Evolutionary conservation across 2,113 vertebrate genomes (phyloP), one percentile per base, ranked within the genome.

Genomic region (Chitala chitala): DNA sequence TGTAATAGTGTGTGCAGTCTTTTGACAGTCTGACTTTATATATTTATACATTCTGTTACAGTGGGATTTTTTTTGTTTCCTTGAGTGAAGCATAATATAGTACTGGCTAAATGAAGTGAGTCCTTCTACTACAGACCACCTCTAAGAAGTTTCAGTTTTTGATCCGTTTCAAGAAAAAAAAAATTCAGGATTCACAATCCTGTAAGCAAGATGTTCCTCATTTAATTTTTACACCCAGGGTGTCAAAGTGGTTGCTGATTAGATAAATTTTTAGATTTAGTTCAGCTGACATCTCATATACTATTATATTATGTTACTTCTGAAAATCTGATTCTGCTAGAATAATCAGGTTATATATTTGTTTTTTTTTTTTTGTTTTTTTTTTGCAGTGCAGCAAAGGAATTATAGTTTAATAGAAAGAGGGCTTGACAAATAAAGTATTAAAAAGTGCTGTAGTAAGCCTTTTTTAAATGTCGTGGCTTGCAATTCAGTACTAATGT

Each of bases 11-110:
- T 40, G 46, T 5, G 54, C 54, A n/a, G n/a, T 58, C 51, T 31
- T 61, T 44, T 5, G 24, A 42, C 54, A 15, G 24, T 48, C 24
- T 40, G 3, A 31, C 17, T 38, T 22, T 72, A 46, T 40, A 38
- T 72, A 72, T 72, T 72, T 59, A 72, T 8, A 33, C 15, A 46
- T 56, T 48, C 55, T 31, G 71, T 13, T 61, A 44, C 26, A 46
- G 48, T 22, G 55, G 9, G 13, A 42, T 29, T 36, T 15, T 22
- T 26, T 20, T 58, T 42, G 40, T 68, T 68, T 55, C 17, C 26
- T 59, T 17, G 24, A 42, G 6, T 31, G n/a, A n/a, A 56, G 15
- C 4, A 59, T 59, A 46, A 46, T 9, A 65, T 40, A 65, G 10
- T 0, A 65, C 38, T 58, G 70, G 29, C 69, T 72, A 36, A 46